Evolutionary conservation across 1,140 invertebrate genomes (phyloP).

Genomic region (Leptinotarsa lineolata): DNA sequence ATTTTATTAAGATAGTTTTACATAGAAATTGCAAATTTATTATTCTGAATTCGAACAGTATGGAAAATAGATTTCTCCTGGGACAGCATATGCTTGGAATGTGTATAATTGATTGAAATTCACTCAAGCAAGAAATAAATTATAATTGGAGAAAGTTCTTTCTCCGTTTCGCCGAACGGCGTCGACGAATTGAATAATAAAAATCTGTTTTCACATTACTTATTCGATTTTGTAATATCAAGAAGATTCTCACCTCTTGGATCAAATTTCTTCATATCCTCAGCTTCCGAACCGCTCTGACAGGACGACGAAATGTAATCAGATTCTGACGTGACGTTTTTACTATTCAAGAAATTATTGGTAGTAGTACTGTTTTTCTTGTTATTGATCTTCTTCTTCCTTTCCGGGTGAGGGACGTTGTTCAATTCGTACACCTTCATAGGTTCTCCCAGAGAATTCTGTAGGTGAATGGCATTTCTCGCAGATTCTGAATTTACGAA

Average conservation of each 20-base stretch:
- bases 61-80: no score
- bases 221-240: not conserved
- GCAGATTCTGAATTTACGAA: constrained; percentile 87
- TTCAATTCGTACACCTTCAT: constrained; percentile 63
- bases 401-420: constrained; percentile 62
- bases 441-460: constrained; percentile 45
- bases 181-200: no score
- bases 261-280: constrained; percentile 62
- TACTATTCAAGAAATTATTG: constrained; percentile 47
- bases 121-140: no score
- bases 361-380: constrained; percentile 53
- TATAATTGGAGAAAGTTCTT: no score
- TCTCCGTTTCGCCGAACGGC: no score
- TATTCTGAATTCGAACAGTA: no score
- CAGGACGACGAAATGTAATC: constrained; percentile 62
- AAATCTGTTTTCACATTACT: no score
- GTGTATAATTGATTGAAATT: no score
- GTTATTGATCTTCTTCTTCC: constrained; percentile 60
- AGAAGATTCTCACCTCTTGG: constrained; percentile 52
- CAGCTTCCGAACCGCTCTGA: constrained; percentile 69
- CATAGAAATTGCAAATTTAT: no score
- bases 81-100: no score
- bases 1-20: no score
- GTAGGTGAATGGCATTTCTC: constrained; percentile 73
- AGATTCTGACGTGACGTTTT: constrained; percentile 37